Conservation (phyloP, 1,140 invertebrate species). For the Olivierus martensii region DNA sequence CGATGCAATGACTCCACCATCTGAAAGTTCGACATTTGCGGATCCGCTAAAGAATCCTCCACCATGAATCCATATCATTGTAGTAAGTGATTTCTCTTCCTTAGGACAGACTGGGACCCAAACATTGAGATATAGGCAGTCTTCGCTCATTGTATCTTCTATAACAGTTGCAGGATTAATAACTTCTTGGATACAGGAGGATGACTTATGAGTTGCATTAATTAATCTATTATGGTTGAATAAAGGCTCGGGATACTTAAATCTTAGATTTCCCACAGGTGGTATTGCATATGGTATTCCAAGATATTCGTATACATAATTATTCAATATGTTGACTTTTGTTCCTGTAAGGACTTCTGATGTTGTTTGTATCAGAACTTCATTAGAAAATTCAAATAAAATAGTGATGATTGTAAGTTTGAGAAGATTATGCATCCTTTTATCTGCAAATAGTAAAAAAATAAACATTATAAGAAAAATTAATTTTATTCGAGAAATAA, state of each 20-base stretch:
- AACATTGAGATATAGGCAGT: constrained; percentile 84
- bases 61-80: constrained; percentile 65
- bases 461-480: too few relatives aligned
- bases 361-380: too few relatives aligned
- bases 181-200: constrained; percentile 10
- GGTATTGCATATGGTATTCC: constrained; percentile 92
- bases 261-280: constrained; percentile 67
- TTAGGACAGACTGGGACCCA: constrained; percentile 61
- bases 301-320: constrained; percentile 60
- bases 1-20: constrained; percentile 48
- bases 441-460: too few relatives aligned
- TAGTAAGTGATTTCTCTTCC: constrained; percentile 34
- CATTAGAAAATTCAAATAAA: too few relatives aligned
- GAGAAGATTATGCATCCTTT: too few relatives aligned
- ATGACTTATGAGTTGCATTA: constrained; percentile 6
- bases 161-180: background rate
- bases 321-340: too few relatives aligned
- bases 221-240: constrained; percentile 71
- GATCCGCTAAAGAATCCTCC: constrained; percentile 50
- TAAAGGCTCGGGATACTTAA: constrained; percentile 69
- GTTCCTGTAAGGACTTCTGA: too few relatives aligned
- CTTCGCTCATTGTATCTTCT: constrained; percentile 62
- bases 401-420: too few relatives aligned
- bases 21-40: constrained; percentile 38
- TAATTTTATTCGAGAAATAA: too few relatives aligned